Evolutionary conservation across 2,113 vertebrate species (phyloP), one percentile per base, ranked within the genome.

Genomic region (Lophura nycthemera): DNA sequence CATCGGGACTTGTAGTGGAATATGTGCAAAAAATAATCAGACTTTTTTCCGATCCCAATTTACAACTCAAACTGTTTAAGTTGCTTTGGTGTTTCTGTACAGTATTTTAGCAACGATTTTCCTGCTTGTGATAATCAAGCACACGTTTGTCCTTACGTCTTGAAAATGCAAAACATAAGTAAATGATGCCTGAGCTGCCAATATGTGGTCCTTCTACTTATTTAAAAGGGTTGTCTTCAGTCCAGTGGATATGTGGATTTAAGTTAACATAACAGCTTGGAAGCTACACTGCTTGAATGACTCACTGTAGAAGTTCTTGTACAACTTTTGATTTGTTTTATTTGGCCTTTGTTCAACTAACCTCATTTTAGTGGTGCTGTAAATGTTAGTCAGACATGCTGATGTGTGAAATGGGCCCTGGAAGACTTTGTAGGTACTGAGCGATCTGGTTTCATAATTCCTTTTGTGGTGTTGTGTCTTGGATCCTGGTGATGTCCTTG

Each of bases 191-290:
- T 18, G 13, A 29, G 22, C 93, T 83, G 48, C 24, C 59, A 36
- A 1, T 83, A 17, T 36, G 56, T 90, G 42, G 5, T 57, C 27
- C 13, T 79, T 69, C 65, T 75, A 38, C 16, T 74, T 20, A 45
- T 90, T 75, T 72, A 18, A 34, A 72, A 45, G n/a, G 20, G 1
- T 60, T 75, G 29, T 11, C 30, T 75, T 81, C 43, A 64, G 38
- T 47, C 81, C 32, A 54, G 18, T 57, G 47, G 13, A 3, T 88
- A 30, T 86, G 11, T 47, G 18, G 18, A 81, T 90, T 69, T 75
- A 61, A 69, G 54, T 93, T 75, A 67, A 84, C 86, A 65, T 93
- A 70, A 71, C 88, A 42, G 21, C 18, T 91, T 91, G 79, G 52
- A 92, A 92, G 29, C 47, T 66, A 16, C 6, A 4, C n/a, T 56